These are phyloP conservation scores for Sebastes jordani DNA, from an alignment of 2,797 vertebrate species.

Conservation along the genomic window DNA sequence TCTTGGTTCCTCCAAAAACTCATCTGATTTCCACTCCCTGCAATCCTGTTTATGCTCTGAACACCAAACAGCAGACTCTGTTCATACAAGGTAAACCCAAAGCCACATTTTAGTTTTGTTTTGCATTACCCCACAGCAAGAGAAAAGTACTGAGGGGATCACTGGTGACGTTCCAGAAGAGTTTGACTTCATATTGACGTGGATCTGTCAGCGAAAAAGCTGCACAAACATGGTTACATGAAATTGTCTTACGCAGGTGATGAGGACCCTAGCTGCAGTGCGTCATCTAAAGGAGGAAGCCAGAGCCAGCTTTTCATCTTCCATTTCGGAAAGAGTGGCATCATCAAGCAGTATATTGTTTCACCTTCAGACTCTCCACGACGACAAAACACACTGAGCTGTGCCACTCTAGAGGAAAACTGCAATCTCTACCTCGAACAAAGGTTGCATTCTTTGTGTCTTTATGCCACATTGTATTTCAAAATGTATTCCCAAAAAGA, in stretches of 20 bases:
- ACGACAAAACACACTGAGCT: slow-evolving; percentile 10
- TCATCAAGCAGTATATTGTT: slow-evolving; percentile 35
- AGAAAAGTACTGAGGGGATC: background rate
- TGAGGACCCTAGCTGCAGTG: background rate
- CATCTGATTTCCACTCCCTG: slow-evolving; percentile 56
- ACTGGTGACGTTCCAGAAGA: background rate
- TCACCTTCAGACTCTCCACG: slow-evolving; percentile 1
- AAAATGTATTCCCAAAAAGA: background rate
- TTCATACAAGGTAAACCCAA: slow-evolving; percentile 64
- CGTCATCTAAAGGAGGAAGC: background rate
- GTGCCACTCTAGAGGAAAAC: slow-evolving; percentile 40
- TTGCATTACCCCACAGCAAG: background rate
- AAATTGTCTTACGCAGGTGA: slow-evolving; percentile 55
- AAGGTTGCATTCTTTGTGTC: slow-evolving; percentile 49
- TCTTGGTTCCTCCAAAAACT: slow-evolving; percentile 46
- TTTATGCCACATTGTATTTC: background rate
- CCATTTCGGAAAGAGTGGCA: slow-evolving; percentile 46
- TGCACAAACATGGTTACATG: background rate
- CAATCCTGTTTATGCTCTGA: slow-evolving; percentile 64
- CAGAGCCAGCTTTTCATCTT: slow-evolving; percentile 66
- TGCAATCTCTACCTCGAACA: slow-evolving; percentile 68
- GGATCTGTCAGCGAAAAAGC: background rate
- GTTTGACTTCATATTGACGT: background rate
- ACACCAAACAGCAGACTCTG: slow-evolving; percentile 41
- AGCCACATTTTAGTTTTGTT: background rate